Conservation (phyloP, 2,888 invertebrate species). For the Arge pagana region DNA sequence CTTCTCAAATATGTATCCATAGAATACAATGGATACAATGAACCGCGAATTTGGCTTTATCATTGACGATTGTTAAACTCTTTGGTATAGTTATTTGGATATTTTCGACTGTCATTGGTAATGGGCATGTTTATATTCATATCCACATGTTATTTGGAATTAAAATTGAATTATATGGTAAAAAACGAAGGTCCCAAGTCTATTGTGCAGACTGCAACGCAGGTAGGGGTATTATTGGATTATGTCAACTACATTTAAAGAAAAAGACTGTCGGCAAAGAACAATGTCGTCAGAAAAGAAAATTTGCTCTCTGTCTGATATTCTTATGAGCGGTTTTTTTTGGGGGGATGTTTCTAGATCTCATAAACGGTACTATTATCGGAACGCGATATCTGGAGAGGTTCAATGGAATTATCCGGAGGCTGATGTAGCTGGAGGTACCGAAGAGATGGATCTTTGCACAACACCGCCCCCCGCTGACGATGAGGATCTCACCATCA, state of each 20-base stretch:
- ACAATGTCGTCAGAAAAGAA: not conserved
- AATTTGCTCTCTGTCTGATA: too few species aligned
- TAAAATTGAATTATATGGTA: too few species aligned
- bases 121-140: too few species aligned
- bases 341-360: conserved; percentile 60
- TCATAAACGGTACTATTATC: conserved; percentile 72
- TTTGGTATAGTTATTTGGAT: too few species aligned
- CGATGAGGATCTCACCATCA: conserved; percentile 39
- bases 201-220: conserved; percentile 33
- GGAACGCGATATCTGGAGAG: conserved; percentile 63
- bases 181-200: conserved; percentile 26
- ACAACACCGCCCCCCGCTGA: conserved; percentile 63
- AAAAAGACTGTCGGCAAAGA: conserved; percentile 25
- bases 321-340: too few species aligned
- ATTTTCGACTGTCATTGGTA: too few species aligned
- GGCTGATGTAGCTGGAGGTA: conserved; percentile 58
- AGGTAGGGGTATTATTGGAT: conserved; percentile 46
- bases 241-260: conserved; percentile 32
- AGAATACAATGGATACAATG: too few species aligned
- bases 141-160: too few species aligned
- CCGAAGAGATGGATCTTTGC: conserved; percentile 67
- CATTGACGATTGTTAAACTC: too few species aligned
- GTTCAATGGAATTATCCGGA: conserved; percentile 71
- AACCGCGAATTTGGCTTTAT: too few species aligned
- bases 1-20: too few species aligned